A percentile compares a stretch with the other conserved stretches of the same genome.
These are phyloP conservation scores for Noctua comes DNA, from an alignment of 2,888 invertebrate species.

Conservation along the genomic window DNA sequence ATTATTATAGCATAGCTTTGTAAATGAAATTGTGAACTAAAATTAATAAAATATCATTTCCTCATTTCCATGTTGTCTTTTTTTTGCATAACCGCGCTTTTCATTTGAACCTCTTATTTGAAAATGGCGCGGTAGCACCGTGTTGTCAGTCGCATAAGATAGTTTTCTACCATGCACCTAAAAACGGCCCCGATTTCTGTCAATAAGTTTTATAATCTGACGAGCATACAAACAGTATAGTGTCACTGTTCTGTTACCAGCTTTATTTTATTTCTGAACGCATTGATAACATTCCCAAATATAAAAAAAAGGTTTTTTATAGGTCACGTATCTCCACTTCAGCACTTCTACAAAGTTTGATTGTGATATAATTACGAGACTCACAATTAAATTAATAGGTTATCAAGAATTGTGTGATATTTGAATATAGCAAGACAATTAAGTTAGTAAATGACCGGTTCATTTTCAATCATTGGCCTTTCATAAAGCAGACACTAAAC, in stretches of 20 bases:
- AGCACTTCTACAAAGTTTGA: not conserved
- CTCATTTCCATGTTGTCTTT: constrained; percentile 17
- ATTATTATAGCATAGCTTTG: constrained; percentile 48
- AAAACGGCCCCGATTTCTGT: not conserved
- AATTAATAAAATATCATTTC: constrained; percentile 46
- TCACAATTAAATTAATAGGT: not conserved
- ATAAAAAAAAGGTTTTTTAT: constrained; percentile 28
- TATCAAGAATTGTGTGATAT: not conserved
- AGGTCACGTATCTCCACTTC: constrained; percentile 24
- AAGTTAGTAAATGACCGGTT: not conserved
- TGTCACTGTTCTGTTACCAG: not conserved
- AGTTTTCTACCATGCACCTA: constrained; percentile 7
- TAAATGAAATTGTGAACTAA: constrained; percentile 58
- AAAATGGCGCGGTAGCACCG: constrained; percentile 2
- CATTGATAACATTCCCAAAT: constrained; percentile 11
- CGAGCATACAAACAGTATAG: accelerated
- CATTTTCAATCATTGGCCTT: too few relatives aligned
- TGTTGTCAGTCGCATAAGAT: constrained; percentile 3
- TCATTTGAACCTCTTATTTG: not conserved
- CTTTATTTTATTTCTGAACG: constrained; percentile 52
- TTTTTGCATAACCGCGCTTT: constrained; percentile 5
- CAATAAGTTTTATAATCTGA: not conserved
- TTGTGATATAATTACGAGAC: not conserved
- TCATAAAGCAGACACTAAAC: constrained; percentile 48
- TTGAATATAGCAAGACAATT: not conserved